Base-by-base conservation (phyloP, 2,113 vertebrate species). In the Corythoichthys intestinalis region DNA sequence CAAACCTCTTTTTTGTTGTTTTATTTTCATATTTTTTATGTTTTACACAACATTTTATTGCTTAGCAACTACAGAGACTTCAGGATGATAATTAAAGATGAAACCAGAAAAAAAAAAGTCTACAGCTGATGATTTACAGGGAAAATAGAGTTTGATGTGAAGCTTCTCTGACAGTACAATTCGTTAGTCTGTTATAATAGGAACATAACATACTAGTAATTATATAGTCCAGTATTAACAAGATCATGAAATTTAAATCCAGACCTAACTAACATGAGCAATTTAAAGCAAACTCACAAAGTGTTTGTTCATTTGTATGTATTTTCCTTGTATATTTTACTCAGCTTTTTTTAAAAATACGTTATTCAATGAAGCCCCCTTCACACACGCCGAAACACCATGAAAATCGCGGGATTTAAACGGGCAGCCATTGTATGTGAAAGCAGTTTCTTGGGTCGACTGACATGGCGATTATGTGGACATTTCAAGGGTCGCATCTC, bases 1-100 rank as follows among this genome's bases (percentile, higher is more conserved):
- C 64, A 41, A 54, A 49, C 53, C 35, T 64, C 65, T 66, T 52
- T 50, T 41, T 1, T 47, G 48, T 37, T 12, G 48, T 66, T 72
- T 46, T 11, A 39, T 60, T 15, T 15, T 6, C 28, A 34, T 53
- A 35, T 72, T 59, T 77, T 63, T 46, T 20, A 63, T 20, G 35
- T 4, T 4, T 6, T 13, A 5, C 56, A 58, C 28, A 12, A 5
- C 34, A 11, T 12, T 56, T 3, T 56, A 34, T 12, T 13, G 28
- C 28, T 1, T 4, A 34, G 20, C 53, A 12, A 56, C 53, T 2
- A 1, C 34, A 10, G 28, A 34, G 28, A 13, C 53, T 34, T 56
- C 28, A 56, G 53, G 53, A 56, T 34, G 53, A 20, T 34, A 11
- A 56, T 34, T 34, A 56, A 34, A 34, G 28, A 10, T 10, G 12